phyloP scores from a whole-genome alignment of 2,888 invertebrate species.

The Tenodera sinensis region DNA sequence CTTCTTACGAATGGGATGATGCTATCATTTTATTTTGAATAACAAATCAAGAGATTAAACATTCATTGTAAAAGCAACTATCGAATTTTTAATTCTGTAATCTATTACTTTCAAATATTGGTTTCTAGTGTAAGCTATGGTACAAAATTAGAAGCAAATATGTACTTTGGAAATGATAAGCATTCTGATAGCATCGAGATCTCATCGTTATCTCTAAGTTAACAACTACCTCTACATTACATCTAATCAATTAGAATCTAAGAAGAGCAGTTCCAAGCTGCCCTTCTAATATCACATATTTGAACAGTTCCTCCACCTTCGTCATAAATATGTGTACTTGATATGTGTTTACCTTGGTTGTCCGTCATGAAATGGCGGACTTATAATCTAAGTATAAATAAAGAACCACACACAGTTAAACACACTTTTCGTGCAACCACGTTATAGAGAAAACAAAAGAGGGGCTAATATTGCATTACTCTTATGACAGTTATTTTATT shows the following conservation, averaged over 20 bases:
- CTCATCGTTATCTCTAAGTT: neutral
- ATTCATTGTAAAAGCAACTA: neutral
- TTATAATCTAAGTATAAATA: neutral
- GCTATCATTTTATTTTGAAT: neutral
- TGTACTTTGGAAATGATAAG: neutral
- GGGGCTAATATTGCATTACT: neutral
- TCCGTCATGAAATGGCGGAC: slow-evolving; percentile 1
- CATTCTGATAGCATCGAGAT: neutral
- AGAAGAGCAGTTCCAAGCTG: neutral
- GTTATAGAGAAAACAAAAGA: neutral
- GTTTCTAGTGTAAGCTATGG: too few species aligned
- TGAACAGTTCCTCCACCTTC: slow-evolving; percentile 13
- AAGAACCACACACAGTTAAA: neutral
- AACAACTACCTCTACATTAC: neutral
- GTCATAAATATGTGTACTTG: slow-evolving; percentile 29
- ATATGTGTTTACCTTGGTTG: slow-evolving; percentile 35
- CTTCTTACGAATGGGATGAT: neutral
- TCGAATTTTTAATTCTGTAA: too few species aligned
- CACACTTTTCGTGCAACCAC: neutral
- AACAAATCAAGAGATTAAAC: neutral
- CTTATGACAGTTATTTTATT: neutral
- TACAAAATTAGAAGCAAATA: too few species aligned
- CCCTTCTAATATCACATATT: slow-evolving; percentile 28
- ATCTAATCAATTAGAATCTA: neutral
- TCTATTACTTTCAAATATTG: too few species aligned